Base-by-base conservation (phyloP, 2,797 vertebrate genomes). In the Chaunax sp. region DNA sequence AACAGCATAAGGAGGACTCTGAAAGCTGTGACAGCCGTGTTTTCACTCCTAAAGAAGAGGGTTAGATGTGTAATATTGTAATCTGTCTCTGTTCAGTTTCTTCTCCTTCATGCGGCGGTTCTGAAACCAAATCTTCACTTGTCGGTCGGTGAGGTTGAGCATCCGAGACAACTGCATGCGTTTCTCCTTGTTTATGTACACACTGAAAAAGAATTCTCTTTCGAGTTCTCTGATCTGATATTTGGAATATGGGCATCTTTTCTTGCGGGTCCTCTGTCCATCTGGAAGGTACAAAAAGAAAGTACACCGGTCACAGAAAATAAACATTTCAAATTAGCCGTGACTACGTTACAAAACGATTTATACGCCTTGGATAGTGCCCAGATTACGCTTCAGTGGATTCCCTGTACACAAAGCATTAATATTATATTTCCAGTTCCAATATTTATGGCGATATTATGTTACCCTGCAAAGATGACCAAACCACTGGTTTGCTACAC, bases 111-210 rank as follows among this genome's bases (percentile, higher is more conserved):
- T 99, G 85, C 98, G 96, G 64, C 98, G 95, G 91, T 99, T 99
- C 87, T 99, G 98, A 92, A 99, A 99, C 98, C 98, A 99, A 77
- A 99, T 99, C 95, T 99, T 99, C 80, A 99, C 98, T 93, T 99
- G 98, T 72, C 98, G 95, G 87, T 99, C 98, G 83, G 97, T 98
- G 90, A 99, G 95, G 90, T 99, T 99, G 86, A 99, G 96, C 97
- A 99, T 99, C 87, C 97, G 94, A 50, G 98, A 99, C 60, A 99
- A 94, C 87, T 99, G 98, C 67, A 99, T 95, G 44, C 98, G 95
- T 83, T 99, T 99, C 90, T 99, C 98, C 92, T 99, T 99, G 94
- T 99, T 99, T 80, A 99, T 99, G 90, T 99, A 99, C 87, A 99
- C 98, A 66, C 97, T 99, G 94, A 99, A 99, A 92, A 99, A 99